Conservation (phyloP, 2,113 vertebrate species). For the Lanius ludovicianus region DNA sequence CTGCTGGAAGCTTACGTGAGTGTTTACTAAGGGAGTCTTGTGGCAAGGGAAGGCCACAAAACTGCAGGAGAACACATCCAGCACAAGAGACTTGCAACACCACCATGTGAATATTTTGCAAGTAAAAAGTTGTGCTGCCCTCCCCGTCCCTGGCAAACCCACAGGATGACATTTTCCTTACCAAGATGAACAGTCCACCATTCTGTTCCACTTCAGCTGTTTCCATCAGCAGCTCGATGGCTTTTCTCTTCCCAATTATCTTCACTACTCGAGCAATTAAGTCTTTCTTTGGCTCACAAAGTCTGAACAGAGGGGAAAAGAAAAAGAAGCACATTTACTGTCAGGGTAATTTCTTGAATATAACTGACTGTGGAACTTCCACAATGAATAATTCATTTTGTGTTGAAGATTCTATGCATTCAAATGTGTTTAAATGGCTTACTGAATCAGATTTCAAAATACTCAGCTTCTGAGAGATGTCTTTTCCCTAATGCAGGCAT, state of each 20-base stretch:
- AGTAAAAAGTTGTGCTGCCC: background rate
- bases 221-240: slow-evolving; percentile 90
- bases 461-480: background rate
- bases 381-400: background rate
- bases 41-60: background rate
- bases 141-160: background rate
- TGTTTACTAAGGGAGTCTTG: background rate
- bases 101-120: background rate
- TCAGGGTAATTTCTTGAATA: background rate
- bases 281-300: slow-evolving; percentile 92
- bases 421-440: background rate
- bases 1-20: background rate
- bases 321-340: background rate
- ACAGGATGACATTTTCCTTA: slow-evolving; percentile 58
- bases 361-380: background rate
- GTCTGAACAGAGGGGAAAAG: slow-evolving; percentile 34
- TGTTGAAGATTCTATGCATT: background rate
- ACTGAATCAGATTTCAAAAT: background rate
- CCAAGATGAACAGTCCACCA: slow-evolving; percentile 90
- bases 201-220: slow-evolving; percentile 90
- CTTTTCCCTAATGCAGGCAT: background rate
- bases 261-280: slow-evolving; percentile 88
- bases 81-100: accelerated
- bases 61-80: background rate
- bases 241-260: slow-evolving; percentile 88